Percentiles rank a stretch among this genome's conserved stretches.
phyloP scores from a whole-genome alignment of 2,888 invertebrate genomes.

The Glaucopsyche alexis region DNA sequence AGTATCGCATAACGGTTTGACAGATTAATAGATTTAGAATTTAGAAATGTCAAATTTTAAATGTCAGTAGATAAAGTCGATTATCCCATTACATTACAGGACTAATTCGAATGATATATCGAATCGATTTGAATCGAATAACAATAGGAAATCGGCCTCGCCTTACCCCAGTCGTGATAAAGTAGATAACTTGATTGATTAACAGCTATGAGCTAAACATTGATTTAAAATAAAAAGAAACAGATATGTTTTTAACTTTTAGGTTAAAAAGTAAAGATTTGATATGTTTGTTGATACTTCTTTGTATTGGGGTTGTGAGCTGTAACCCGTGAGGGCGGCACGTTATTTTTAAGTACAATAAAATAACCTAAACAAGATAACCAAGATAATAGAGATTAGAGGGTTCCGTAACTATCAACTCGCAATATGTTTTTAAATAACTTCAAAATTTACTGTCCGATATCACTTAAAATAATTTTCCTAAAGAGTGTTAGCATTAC shows the following conservation, averaged over 20 bases:
- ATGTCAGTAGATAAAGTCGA: constrained; percentile 38
- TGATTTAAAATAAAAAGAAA: background rate
- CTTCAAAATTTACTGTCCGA: no score
- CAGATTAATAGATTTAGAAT: constrained; percentile 4
- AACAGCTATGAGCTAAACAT: constrained; percentile 16
- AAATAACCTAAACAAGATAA: no score
- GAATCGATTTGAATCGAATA: constrained; percentile 16
- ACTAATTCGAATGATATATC: constrained; percentile 28
- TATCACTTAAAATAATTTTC: no score
- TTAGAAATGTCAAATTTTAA: constrained; percentile 32
- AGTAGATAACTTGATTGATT: constrained; percentile 27
- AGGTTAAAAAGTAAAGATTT: background rate
- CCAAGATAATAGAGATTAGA: no score
- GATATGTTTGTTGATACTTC: background rate
- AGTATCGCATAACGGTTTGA: background rate
- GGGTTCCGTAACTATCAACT: no score
- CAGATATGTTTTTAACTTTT: background rate
- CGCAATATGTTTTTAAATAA: no score
- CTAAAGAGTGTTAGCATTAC: no score
- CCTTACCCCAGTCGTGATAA: constrained; percentile 25
- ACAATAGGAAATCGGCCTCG: constrained; percentile 25
- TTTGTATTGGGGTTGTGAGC: background rate
- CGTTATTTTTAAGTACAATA: no score
- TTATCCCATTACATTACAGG: constrained; percentile 31
- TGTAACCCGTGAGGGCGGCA: no score